Evolutionary conservation across 2,113 vertebrate genomes (phyloP).

Genomic region (Anoplopoma fimbria): DNA sequence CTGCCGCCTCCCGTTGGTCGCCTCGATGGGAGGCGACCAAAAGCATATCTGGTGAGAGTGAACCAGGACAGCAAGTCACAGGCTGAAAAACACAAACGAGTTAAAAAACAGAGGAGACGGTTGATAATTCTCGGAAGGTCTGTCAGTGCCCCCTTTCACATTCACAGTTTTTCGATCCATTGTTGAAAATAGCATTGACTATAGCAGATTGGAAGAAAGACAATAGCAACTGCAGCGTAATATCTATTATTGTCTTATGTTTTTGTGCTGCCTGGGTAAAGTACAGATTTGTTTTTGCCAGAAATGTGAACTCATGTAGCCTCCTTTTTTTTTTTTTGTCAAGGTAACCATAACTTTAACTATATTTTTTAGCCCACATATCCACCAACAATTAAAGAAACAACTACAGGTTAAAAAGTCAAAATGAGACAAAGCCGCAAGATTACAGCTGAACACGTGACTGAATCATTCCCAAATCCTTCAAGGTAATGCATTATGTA

Average conservation of each 20-base stretch:
- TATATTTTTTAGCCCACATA: not conserved
- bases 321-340: not conserved
- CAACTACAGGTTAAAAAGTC: not conserved
- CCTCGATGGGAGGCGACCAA: too few relatives aligned
- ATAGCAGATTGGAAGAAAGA: not conserved
- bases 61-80: not conserved
- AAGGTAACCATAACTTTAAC: not conserved
- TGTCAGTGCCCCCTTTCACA: not conserved
- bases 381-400: not conserved
- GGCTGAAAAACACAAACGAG: not conserved
- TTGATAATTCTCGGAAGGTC: not conserved
- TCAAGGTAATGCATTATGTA: not conserved
- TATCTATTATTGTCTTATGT: not conserved
- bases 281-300: constrained; percentile 1
- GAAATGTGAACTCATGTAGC: not conserved
- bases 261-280: not conserved
- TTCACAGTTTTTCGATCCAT: not conserved
- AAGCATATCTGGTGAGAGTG: not conserved
- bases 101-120: not conserved
- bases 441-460: not conserved
- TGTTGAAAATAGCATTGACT: not conserved
- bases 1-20: too few relatives aligned
- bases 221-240: not conserved
- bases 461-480: not conserved
- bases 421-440: not conserved